Percentiles rank a stretch among this genome's conserved stretches.
Evolutionary conservation across 2,888 invertebrate genomes (phyloP).

Genomic region (Nephrotoma appendiculata): DNA sequence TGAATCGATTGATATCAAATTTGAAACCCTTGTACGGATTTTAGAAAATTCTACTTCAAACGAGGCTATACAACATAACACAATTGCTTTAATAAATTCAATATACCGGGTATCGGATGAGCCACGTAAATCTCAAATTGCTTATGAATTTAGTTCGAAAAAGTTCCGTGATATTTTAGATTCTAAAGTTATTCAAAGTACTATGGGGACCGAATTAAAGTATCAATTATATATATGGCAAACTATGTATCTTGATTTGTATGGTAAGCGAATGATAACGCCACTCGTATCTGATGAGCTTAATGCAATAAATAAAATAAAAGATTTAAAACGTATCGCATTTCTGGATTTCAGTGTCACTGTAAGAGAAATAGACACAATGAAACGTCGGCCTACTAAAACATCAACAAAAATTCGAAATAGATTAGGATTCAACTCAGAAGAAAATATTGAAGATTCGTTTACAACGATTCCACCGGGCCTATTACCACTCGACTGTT

Average conservation of each 20-base stretch:
- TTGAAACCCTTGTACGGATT: slow-evolving; percentile 68
- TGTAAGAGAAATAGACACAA: slow-evolving; percentile 27
- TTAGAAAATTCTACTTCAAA: slow-evolving; percentile 56
- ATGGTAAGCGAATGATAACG: slow-evolving; percentile 77
- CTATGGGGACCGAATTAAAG: slow-evolving; percentile 76
- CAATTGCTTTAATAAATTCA: slow-evolving; percentile 88
- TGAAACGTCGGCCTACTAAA: slow-evolving; percentile 38
- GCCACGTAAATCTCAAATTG: slow-evolving; percentile 57
- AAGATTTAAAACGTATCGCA: slow-evolving; percentile 76
- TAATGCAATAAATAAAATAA: slow-evolving; percentile 83
- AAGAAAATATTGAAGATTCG: slow-evolving; percentile 83
- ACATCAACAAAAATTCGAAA: slow-evolving; percentile 68
- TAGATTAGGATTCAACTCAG: slow-evolving; percentile 87
- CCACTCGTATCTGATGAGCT: slow-evolving; percentile 61
- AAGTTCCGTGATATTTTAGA: slow-evolving; percentile 73
- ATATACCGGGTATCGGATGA: slow-evolving; percentile 76
- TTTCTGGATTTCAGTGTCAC: slow-evolving; percentile 66
- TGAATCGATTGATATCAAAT: slow-evolving; percentile 67
- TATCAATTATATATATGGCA: slow-evolving; percentile 90
- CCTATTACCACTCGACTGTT: slow-evolving; percentile 79
- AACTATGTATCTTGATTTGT: slow-evolving; percentile 66
- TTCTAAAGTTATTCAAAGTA: slow-evolving; percentile 58
- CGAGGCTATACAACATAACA: slow-evolving; percentile 67
- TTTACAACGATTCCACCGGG: slow-evolving; percentile 88
- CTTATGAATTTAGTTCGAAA: slow-evolving; percentile 69